phyloP scores from a whole-genome alignment of 2,113 vertebrate genomes.

The Mungos mungo region DNA sequence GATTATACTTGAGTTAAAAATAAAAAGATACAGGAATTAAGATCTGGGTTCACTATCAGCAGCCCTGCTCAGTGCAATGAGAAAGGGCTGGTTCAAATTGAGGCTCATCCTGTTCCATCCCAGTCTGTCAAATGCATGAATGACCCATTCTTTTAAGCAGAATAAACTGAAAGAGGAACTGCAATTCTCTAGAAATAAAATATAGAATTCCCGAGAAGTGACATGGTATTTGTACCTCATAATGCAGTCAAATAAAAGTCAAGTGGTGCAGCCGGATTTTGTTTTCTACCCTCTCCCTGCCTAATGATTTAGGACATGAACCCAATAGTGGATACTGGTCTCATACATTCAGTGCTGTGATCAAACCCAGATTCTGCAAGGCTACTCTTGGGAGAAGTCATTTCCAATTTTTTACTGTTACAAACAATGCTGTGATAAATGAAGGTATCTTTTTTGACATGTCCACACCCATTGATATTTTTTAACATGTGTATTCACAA shows the following conservation, averaged over 20 bases:
- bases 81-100: background rate
- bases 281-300: background rate
- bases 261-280: background rate
- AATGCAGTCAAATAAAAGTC: background rate
- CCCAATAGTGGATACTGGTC: background rate
- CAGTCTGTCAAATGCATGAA: background rate
- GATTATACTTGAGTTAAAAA: background rate
- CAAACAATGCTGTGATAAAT: background rate
- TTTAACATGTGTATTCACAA: background rate
- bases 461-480: background rate
- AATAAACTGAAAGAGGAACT: background rate
- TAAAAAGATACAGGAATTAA: background rate
- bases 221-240: background rate
- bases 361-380: background rate
- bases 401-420: background rate
- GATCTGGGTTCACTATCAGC: background rate
- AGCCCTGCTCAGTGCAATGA: background rate
- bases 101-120: background rate
- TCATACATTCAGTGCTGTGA: background rate
- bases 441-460: background rate
- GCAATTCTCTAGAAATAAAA: constrained; percentile 19
- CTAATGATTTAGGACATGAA: background rate
- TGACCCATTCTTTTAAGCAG: background rate
- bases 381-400: background rate
- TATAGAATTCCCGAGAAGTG: background rate